Base-by-base conservation (phyloP, 2,113 vertebrate species). In the Copsychus sechellarum region DNA sequence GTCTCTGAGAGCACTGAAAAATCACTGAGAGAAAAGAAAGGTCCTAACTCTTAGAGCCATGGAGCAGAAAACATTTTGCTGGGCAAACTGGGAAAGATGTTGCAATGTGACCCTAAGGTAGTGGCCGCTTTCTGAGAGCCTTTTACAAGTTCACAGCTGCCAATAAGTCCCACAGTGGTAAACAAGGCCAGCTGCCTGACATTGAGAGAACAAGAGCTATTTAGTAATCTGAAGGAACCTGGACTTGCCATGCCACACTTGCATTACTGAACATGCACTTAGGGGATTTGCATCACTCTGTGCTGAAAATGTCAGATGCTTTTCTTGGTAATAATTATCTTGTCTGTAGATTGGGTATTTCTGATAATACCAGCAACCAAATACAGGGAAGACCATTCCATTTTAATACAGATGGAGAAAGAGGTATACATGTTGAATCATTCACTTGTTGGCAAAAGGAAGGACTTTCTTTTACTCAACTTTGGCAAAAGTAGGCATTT, bases 401-500 rank as follows among this genome's bases (percentile, higher is more conserved):
- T 92, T 64, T 80, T 57, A 74, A 78, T 48, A 29, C 14, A 70
- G 69, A 78, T 0, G 5, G 70, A 92, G 56, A 78, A 90, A 67
- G 78, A 73, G 12, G 31, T 65, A 65, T 22, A 25, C 34, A 25
- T 26, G 28, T 76, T 81, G 67, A 88, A 66, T 83, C 28, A 33
- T 81, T 81, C 4, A 5, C 17, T 90, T 84, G 8, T 19, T 90
- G 85, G 90, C 67, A 72, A 94, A 82, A 65, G 38, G 87, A 76
- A 82, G n/a, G 64, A 57, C 14, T 70, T 95, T 73, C 14, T 70
- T 95, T 73, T 87, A 53, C 40, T 78, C 18, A 85, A 14, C 26
- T 90, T 90, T 90, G 43, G 76, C 54, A 88, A 90, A 94, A 95
- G 78, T 45, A 86, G 7, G 10, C 26, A 62, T 60, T 73, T 92